Evolutionary conservation across 2,113 vertebrate species (phyloP), one percentile per base, ranked within the genome.

Genomic region (Halichoeres trimaculatus): DNA sequence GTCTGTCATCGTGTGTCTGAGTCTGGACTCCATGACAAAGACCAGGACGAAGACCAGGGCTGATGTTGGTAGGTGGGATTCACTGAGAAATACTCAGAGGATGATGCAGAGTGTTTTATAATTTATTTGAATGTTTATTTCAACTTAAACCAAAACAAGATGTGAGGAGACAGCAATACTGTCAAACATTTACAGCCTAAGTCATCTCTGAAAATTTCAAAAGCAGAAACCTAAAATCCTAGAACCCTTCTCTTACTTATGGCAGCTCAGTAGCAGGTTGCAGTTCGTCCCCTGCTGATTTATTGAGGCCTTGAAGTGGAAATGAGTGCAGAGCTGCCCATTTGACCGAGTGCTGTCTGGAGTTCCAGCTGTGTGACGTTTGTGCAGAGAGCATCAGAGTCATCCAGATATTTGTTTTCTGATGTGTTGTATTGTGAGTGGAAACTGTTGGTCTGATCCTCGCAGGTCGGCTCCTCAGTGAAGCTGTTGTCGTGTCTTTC

Each of bases 1-100:
- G 95, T 90, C 93, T 0, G 91, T 94, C 3, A 93, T 82, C 0
- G 55, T 96, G 79, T 99, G 97, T 85, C 94, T 98, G 88, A 93
- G 87, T 0, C 92, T 96, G 0, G 8, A 94, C 24, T 92, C 95
- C 82, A 93, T 91, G 84, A 95, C 96, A 0, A 71, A 75, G 51
- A 60, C 30, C 34, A 57, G 8, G 36, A 36, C 36, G 0, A 70
- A 57, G 34, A 67, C 50, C 30, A 45, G 56, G 52, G 48, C 35
- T 0, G 73, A 82, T 26, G 77, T 89, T 2, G 84, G 90, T 89
- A 43, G n/a, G 90, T 83, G 50, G n/a, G 9, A 40, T 40, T 11
- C 9, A 7, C 12, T 11, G 10, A 40, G 38, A 40, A n/a, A n/a
- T n/a, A n/a, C n/a, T n/a, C 9, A 10, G 9, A 40, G 38, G 38